phyloP scores from a whole-genome alignment of 1,140 invertebrate genomes.

The Sitobion miscanthi region DNA sequence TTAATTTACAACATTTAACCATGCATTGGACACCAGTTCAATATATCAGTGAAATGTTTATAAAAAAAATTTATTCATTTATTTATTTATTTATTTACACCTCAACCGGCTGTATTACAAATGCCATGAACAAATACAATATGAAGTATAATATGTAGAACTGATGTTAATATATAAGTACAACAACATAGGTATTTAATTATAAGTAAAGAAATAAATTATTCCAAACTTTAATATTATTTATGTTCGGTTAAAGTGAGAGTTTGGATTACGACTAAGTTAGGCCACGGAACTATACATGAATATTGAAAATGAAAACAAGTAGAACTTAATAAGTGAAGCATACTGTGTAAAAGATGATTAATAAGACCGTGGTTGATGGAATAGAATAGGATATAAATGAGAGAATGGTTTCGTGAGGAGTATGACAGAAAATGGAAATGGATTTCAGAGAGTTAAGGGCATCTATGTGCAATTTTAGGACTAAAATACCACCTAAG shows the following conservation, averaged over 20 bases:
- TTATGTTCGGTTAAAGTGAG: not conserved
- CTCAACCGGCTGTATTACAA: not conserved
- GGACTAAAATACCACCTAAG: too few species aligned
- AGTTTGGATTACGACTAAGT: not conserved
- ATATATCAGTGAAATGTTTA: not conserved
- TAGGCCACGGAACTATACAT: not conserved
- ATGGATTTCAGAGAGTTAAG: not conserved
- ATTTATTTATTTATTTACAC: not conserved
- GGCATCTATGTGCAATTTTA: too few species aligned
- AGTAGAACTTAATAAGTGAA: not conserved
- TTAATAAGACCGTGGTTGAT: not conserved
- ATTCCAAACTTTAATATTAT: not conserved
- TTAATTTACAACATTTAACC: not conserved
- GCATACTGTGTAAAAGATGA: not conserved
- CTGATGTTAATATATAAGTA: not conserved
- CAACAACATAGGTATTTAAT: too few species aligned
- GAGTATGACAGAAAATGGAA: not conserved
- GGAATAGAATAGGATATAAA: not conserved
- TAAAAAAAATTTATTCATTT: not conserved
- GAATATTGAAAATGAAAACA: not conserved
- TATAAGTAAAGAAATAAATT: not conserved
- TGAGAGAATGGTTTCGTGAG: not conserved
- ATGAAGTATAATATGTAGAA: not conserved
- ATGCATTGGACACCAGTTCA: not conserved
- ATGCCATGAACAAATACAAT: not conserved